Evolutionary conservation across 2,797 vertebrate genomes (phyloP).

Genomic region (Artibeus jamaicensis): DNA sequence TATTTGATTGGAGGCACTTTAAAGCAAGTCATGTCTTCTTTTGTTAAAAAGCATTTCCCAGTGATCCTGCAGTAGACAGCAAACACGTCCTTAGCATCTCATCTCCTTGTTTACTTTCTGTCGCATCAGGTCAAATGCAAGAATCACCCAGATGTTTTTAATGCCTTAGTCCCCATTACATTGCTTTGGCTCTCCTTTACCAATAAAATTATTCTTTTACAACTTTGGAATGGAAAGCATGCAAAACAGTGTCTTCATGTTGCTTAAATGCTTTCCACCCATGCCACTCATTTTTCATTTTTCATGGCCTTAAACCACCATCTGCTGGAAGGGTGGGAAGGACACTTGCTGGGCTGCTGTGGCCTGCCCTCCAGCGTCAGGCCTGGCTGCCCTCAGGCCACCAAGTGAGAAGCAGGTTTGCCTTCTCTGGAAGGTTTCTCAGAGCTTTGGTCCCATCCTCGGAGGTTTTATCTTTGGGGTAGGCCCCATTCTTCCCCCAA

Average conservation of each 20-base stretch:
- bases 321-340: constrained; percentile 52
- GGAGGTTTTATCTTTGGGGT: not conserved
- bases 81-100: not conserved
- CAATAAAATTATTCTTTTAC: constrained; percentile 26
- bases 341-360: not conserved
- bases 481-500: not conserved
- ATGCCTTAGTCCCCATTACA: not conserved
- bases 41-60: not conserved
- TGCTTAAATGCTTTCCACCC: constrained; percentile 40
- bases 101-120: not conserved
- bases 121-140: not conserved
- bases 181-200: constrained; percentile 15
- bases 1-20: not conserved
- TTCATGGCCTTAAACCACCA: constrained; percentile 60
- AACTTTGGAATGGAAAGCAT: constrained; percentile 53
- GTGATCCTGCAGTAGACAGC: not conserved
- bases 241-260: constrained; percentile 32
- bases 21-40: not conserved
- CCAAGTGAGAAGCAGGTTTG: not conserved
- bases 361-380: not conserved
- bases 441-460: not conserved
- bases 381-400: not conserved
- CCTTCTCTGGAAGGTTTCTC: not conserved
- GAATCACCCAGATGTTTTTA: not conserved
- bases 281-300: constrained; percentile 67